Evolutionary conservation across 2,797 vertebrate genomes (phyloP).

Genomic region (Anas flavirostris): DNA sequence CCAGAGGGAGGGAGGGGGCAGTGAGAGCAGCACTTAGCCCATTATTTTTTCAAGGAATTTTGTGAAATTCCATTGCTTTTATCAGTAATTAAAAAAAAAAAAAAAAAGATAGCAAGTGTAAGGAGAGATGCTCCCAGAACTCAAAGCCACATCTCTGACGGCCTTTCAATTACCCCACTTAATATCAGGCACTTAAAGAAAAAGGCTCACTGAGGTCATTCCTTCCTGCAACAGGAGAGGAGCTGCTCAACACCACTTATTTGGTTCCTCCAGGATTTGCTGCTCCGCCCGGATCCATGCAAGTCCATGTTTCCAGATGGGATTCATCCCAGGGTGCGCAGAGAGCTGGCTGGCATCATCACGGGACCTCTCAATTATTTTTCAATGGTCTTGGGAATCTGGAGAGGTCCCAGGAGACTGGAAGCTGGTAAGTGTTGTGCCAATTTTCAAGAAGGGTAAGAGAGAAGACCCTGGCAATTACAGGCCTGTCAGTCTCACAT

Average conservation of each 20-base stretch:
- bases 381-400: too few relatives aligned
- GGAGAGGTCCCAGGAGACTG: too few relatives aligned
- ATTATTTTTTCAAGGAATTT: not conserved
- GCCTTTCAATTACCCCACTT: not conserved
- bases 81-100: not conserved
- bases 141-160: not conserved
- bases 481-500: too few relatives aligned
- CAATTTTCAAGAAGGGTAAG: too few relatives aligned
- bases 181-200: not conserved
- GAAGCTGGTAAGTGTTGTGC: too few relatives aligned
- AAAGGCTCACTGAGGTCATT: not conserved
- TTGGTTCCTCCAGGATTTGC: not conserved
- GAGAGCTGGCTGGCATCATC: too few relatives aligned
- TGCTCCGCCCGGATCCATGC: too few relatives aligned
- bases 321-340: too few relatives aligned
- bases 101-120: not conserved
- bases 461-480: too few relatives aligned
- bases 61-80: not conserved
- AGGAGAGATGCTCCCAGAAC: not conserved
- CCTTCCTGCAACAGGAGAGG: not conserved
- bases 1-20: rapidly evolving
- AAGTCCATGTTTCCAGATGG: too few relatives aligned
- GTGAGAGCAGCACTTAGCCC: not conserved
- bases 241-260: not conserved
- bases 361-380: too few relatives aligned